These are phyloP conservation scores for Myotis yumanensis DNA, from an alignment of 2,113 vertebrate genomes.

Conservation along the genomic window DNA sequence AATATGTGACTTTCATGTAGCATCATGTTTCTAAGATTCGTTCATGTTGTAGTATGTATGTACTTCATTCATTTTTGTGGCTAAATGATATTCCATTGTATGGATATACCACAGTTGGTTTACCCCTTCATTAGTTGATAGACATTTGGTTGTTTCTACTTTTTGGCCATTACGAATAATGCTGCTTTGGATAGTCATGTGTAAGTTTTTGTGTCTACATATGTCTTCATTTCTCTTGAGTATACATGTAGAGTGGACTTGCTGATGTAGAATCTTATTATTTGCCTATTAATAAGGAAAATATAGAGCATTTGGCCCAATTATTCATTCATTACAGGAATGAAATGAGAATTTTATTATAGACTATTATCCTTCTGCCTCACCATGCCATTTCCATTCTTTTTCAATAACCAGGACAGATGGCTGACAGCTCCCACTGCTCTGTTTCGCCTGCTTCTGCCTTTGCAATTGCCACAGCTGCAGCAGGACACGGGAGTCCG, in stretches of 20 bases:
- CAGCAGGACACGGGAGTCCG: constrained; percentile 94
- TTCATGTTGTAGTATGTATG: neutral
- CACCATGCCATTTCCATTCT: constrained; percentile 30
- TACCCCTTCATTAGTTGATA: neutral
- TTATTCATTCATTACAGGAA: neutral
- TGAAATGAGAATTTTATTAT: neutral
- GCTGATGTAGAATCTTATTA: neutral
- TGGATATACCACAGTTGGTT: neutral
- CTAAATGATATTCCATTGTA: neutral
- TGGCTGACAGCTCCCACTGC: constrained; percentile 92
- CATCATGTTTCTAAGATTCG: neutral
- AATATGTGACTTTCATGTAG: neutral
- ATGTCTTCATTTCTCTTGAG: neutral
- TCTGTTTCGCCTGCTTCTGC: constrained; percentile 96
- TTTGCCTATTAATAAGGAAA: neutral
- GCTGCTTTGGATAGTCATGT: neutral
- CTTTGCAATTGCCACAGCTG: constrained; percentile 98
- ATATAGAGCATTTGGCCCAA: neutral
- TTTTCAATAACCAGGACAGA: constrained; percentile 86
- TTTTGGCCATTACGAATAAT: neutral
- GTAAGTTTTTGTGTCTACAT: neutral
- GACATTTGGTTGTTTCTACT: neutral
- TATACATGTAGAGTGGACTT: neutral
- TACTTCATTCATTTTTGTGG: neutral
- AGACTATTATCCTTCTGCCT: neutral